Percentiles rank a stretch among this genome's conserved stretches.
Conservation (phyloP, 2,797 vertebrate species). For the Petrocephalus schoutedeni region DNA sequence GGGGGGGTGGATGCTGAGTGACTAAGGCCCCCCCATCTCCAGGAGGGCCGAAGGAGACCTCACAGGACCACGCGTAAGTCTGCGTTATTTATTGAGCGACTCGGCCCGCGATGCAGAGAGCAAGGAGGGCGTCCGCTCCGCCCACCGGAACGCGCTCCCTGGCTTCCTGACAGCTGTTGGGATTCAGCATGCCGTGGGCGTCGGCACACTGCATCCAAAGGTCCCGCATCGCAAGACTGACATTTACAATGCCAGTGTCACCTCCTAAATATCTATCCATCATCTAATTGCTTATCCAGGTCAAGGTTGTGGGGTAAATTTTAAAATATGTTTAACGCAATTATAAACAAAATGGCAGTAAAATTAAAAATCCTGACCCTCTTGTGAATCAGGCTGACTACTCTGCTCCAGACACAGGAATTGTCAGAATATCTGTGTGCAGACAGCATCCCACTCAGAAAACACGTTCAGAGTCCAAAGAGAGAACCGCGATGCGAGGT, state of each 20-base stretch:
- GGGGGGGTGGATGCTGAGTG: neutral
- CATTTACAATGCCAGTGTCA: conserved; percentile 13
- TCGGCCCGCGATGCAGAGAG: neutral
- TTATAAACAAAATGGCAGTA: neutral
- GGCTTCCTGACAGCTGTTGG: neutral
- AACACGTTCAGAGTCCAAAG: neutral
- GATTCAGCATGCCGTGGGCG: neutral
- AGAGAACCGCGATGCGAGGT: no score
- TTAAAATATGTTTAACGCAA: neutral
- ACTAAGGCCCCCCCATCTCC: neutral
- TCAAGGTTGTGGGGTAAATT: neutral
- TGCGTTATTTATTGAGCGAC: neutral
- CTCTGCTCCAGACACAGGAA: neutral
- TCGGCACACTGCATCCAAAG: neutral
- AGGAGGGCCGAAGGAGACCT: neutral
- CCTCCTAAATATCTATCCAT: conserved; percentile 15
- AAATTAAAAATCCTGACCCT: neutral
- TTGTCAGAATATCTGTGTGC: neutral
- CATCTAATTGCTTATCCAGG: neutral
- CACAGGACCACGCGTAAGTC: neutral
- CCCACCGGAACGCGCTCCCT: neutral
- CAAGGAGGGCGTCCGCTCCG: neutral
- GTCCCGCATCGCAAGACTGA: neutral
- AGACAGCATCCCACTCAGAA: neutral
- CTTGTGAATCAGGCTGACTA: neutral